Evolutionary conservation across 2,797 vertebrate genomes (phyloP).

Genomic region (Pogoniulus pusillus): DNA sequence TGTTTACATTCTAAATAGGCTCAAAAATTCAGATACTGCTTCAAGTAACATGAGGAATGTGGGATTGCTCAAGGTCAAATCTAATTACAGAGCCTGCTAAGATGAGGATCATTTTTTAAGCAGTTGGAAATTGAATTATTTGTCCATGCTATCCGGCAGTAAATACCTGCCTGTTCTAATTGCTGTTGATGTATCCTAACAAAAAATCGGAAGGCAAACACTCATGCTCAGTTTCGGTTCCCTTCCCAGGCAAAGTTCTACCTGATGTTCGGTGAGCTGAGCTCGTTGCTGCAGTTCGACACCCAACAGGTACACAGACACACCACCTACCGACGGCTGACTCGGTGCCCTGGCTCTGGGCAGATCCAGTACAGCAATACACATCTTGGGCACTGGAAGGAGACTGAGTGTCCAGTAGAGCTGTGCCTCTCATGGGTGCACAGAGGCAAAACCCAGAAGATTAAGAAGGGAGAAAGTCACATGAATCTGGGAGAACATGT

Average conservation of each 20-base stretch:
- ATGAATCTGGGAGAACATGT: accelerated
- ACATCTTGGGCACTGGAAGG: accelerated
- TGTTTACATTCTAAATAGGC: constrained; percentile 15
- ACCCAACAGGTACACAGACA: background rate
- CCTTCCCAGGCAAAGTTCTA: background rate
- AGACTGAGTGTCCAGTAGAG: background rate
- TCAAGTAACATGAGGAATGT: background rate
- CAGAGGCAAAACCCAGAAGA: background rate
- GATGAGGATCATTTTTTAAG: constrained; percentile 7
- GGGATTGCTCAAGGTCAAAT: constrained; percentile 44
- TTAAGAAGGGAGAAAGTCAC: background rate
- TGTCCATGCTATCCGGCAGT: background rate
- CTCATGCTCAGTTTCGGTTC: background rate
- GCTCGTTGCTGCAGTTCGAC: background rate
- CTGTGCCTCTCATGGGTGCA: background rate
- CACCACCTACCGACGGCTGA: background rate
- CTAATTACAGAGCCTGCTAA: constrained; percentile 40
- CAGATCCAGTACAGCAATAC: accelerated
- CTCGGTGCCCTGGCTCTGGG: background rate
- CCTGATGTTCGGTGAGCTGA: background rate
- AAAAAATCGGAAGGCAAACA: background rate
- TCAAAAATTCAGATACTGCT: background rate
- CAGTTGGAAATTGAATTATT: constrained; percentile 49
- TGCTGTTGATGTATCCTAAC: constrained; percentile 17
- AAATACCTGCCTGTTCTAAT: constrained; percentile 61